These are phyloP conservation scores for Tetramorium alpestre DNA, from an alignment of 1,140 invertebrate species.

Conservation along the genomic window DNA sequence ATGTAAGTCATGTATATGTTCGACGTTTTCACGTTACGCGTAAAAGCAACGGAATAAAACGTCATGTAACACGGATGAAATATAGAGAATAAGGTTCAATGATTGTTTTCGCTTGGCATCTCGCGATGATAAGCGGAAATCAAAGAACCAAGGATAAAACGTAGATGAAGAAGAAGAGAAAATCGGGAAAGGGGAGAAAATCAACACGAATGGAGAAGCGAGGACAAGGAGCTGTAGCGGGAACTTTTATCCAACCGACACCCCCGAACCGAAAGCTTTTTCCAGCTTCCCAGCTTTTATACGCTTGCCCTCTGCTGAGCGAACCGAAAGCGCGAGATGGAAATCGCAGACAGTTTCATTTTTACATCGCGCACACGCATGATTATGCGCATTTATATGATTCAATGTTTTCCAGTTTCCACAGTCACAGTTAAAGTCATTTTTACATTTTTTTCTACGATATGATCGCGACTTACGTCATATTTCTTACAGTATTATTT, in stretches of 20 bases:
- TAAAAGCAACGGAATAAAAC: conserved; percentile 13
- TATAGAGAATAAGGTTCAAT: conserved; percentile 74
- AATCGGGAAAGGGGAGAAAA: conserved; percentile 49
- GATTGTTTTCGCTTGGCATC: conserved; percentile 70
- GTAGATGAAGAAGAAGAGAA: conserved; percentile 34
- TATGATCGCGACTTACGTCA: neutral
- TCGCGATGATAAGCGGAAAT: conserved; percentile 24
- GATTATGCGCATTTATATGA: conserved; percentile 3
- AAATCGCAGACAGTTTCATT: conserved; percentile 63
- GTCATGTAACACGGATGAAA: conserved; percentile 54
- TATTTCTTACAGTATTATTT: neutral
- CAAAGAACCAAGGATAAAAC: conserved; percentile 9
- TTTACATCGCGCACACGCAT: neutral
- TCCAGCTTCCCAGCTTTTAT: conserved; percentile 79
- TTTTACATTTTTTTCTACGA: neutral
- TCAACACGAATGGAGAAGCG: conserved; percentile 50
- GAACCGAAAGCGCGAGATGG: conserved; percentile 63
- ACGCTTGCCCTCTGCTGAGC: conserved; percentile 70
- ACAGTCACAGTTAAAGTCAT: neutral
- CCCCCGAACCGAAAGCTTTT: conserved; percentile 75
- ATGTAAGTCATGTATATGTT: neutral
- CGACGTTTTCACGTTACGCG: neutral
- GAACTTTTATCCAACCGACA: conserved; percentile 78
- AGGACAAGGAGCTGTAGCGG: conserved; percentile 72
- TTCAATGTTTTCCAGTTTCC: neutral